Evolutionary conservation across 2,797 vertebrate species (phyloP), one percentile per base, ranked within the genome.

Genomic region (Epinephelus awoara): DNA sequence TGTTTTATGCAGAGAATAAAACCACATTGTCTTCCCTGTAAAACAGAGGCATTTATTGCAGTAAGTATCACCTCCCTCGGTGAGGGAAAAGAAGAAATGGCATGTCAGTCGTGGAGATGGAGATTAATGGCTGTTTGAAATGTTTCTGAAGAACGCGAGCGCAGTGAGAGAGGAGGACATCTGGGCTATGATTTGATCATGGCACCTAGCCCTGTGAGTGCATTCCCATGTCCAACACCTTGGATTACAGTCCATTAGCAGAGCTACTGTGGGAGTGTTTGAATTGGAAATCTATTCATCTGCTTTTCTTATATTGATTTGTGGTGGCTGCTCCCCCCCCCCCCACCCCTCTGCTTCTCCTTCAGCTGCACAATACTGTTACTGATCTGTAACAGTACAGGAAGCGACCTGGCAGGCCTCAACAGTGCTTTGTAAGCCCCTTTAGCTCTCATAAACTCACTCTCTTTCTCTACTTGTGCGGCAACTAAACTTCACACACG

Each of bases 281-380:
- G 50, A 87, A 90, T 88, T 77, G 82, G 86, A 91, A 92, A 93
- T 90, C 90, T 88, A 90, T 91, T 89, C 49, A 88, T 93, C 88
- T 84, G 79, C 79, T 89, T 91, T 85, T 77, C 67, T 72, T 13
- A 51, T 86, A 91, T 92, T 85, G 92, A 91, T 92, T 78, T 83
- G 82, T 77, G 68, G 88, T 74, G 86, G 75, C 84, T 85, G 51
- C 18, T 5, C 67, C 25, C 52, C 21, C 46, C 67, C 23, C 52
- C 21, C 46, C n/a, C 9, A n/a, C 34, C 34, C 34, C 56, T 34
- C 47, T 47, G 73, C 71, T 71, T 78, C 29, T 68, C 61, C 77
- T 86, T 81, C 80, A 78, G 46, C 49, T 68, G 74, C 67, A 66
- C 69, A 85, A 70, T 79, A 73, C 34, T 63, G 52, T 88, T 79